A percentile compares a stretch with the other conserved stretches of the same genome.
Conservation (phyloP, 2,888 invertebrate genomes). For the Ornithoptera priamus region DNA sequence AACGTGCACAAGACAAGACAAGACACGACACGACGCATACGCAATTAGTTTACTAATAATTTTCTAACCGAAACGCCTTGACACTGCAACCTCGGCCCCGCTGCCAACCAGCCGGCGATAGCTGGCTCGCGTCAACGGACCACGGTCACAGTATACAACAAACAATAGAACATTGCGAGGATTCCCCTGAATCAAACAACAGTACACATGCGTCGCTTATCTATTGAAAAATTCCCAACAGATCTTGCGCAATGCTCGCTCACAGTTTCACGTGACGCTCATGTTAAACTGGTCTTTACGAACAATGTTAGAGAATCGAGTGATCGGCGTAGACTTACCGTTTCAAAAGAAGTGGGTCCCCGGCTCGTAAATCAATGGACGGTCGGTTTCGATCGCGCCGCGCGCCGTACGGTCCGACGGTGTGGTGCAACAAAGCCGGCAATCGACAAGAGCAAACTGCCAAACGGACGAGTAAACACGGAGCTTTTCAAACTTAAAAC, state of each 20-base stretch:
- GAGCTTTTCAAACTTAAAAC: slow-evolving; percentile 65
- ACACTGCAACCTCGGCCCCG: slow-evolving; percentile 60
- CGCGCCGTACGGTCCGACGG: slow-evolving; percentile 48
- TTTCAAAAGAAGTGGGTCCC: slow-evolving; percentile 55
- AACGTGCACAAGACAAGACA: slow-evolving; percentile 30
- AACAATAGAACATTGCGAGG: slow-evolving; percentile 53
- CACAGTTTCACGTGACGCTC: slow-evolving; percentile 12
- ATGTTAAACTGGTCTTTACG: slow-evolving; percentile 33
- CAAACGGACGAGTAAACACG: slow-evolving; percentile 59
- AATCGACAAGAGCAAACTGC: slow-evolving; percentile 52
- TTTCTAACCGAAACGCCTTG: slow-evolving; percentile 55
- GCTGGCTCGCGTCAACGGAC: slow-evolving; percentile 60
- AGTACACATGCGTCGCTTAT: slow-evolving; percentile 39
- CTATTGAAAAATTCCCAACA: slow-evolving; percentile 30
- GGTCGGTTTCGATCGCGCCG: slow-evolving; percentile 56
- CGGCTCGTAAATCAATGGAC: slow-evolving; percentile 59
- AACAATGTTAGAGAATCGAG: slow-evolving; percentile 43
- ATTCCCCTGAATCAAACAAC: slow-evolving; percentile 53
- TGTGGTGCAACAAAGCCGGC: slow-evolving; percentile 53
- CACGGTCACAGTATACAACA: slow-evolving; percentile 56
- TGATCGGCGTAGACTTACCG: slow-evolving; percentile 53
- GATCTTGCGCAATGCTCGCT: slow-evolving; percentile 24
- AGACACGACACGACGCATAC: slow-evolving; percentile 33
- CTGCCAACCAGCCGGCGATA: slow-evolving; percentile 50
- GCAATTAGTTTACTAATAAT: slow-evolving; percentile 43